Evolutionary conservation across 1,140 invertebrate species (phyloP), one percentile per base, ranked within the genome.

Genomic region (Psilanteris sp.): DNA sequence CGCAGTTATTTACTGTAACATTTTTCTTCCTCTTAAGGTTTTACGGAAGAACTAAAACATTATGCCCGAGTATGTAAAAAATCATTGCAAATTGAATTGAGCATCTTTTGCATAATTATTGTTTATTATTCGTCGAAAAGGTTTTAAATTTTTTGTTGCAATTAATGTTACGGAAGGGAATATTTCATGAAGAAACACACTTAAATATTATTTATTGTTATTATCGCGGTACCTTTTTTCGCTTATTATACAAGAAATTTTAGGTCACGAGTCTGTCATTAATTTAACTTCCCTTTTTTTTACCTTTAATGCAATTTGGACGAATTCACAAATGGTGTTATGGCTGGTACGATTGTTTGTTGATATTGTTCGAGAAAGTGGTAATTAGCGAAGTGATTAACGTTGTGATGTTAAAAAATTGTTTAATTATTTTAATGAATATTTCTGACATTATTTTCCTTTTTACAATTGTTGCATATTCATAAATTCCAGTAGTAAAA

Each of bases 1-100:
- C 54, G 32, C n/a, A 64, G 11, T 64, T 50, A 39, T 64, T 52
- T 46, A 13, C 10, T 9, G 57, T 39, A 29, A 24, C 34, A 39
- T 62, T 62, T 29, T 62, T 62, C 34, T 29, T 39, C 2, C n/a
- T 13, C 43, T 50, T 37, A 31, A 41, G 9, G 18, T 50, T 5
- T 39, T 3, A 8, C 2, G 7, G 48, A 39, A 8, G 11, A 37
- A n/a, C 2, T 7, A 9, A 27, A 32, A 44, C 24, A 55, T 43
- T 14, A 27, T 1, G 39, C 16, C 37, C 6, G 10, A 48, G 9
- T 37, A 11, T 6, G 20, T 4, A 5, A 37, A 37, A 52, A 37
- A 36, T 26, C 15, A 24, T 37, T 15, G 7, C 16, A 9, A 52
- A 52, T 36, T 26, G 11, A 50, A 34, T n/a, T n/a, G n/a, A n/a